phyloP scores from a whole-genome alignment of 2,113 vertebrate genomes.

The Bujurquina vittata region DNA sequence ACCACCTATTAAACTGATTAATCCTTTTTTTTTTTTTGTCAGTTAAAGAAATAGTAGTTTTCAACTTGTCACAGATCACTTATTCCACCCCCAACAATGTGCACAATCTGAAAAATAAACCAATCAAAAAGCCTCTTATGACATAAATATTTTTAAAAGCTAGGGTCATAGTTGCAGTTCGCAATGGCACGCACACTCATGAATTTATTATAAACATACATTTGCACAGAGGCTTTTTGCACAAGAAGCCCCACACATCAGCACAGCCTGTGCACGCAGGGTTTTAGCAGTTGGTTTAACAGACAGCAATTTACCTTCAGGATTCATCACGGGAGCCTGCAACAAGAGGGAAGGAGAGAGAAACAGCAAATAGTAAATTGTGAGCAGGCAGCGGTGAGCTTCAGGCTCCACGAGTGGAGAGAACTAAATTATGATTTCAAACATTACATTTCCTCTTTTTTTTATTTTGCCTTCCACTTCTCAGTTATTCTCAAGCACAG shows the following conservation, averaged over 20 bases:
- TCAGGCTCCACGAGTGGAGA: conserved; percentile 28
- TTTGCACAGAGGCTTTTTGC: conserved; percentile 4
- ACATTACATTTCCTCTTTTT: conserved; percentile 9
- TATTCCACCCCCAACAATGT: conserved; percentile 32
- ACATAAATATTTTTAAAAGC: conserved; percentile 28
- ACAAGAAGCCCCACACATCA: conserved; percentile 17
- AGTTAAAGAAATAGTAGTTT: conserved; percentile 32
- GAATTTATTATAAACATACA: neutral
- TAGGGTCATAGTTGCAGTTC: conserved; percentile 1
- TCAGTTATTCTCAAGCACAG: conserved; percentile 25
- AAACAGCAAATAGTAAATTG: conserved; percentile 41
- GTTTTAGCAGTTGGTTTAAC: conserved; percentile 38
- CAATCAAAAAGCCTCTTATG: conserved; percentile 25
- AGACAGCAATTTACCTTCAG: conserved; percentile 62
- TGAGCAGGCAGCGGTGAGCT: conserved; percentile 44
- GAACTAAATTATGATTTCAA: conserved; percentile 66
- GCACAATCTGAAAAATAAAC: conserved; percentile 52
- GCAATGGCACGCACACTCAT: neutral
- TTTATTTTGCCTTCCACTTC: neutral
- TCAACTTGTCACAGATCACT: conserved; percentile 46
- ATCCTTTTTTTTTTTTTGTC: too few relatives aligned
- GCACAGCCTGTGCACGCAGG: conserved; percentile 6
- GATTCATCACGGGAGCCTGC: conserved; percentile 57
- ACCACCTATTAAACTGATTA: too few relatives aligned
- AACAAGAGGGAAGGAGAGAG: conserved; percentile 40